A percentile compares a stretch with the other conserved stretches of the same genome.
Evolutionary conservation across 2,888 invertebrate genomes (phyloP).

Genomic region (Leucania comma): DNA sequence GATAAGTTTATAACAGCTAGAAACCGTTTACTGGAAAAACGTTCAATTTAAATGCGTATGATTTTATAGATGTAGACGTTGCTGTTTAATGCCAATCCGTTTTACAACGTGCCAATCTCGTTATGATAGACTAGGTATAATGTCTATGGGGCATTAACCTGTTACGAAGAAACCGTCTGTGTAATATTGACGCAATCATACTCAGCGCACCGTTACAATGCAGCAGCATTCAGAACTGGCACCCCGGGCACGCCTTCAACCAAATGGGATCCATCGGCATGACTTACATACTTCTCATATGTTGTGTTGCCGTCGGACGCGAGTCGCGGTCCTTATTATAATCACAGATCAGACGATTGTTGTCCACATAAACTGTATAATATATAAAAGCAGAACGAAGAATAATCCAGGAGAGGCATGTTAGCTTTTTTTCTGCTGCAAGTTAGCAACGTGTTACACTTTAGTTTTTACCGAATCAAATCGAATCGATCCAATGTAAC

Average conservation of each 20-base stretch:
- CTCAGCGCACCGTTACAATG: conserved; percentile 77
- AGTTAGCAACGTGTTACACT: conserved; percentile 78
- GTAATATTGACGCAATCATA: conserved; percentile 79
- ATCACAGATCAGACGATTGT: conserved; percentile 89
- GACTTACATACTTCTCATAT: conserved; percentile 70
- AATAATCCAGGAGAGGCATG: conserved; percentile 76
- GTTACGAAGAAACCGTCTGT: conserved; percentile 68
- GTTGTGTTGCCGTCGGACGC: conserved; percentile 79
- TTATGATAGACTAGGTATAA: conserved; percentile 69
- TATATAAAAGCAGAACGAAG: conserved; percentile 85
- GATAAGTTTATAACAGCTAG: background rate
- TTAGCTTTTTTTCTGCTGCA: conserved; percentile 76
- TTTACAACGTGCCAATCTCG: conserved; percentile 67
- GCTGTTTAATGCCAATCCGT: conserved; percentile 44
- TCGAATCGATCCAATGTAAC: conserved; percentile 72
- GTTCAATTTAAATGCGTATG: conserved; percentile 14
- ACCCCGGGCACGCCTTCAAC: conserved; percentile 74
- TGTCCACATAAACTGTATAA: conserved; percentile 87
- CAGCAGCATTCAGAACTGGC: conserved; percentile 73
- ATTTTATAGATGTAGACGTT: conserved; percentile 27
- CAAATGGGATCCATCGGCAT: conserved; percentile 76
- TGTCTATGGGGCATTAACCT: conserved; percentile 68
- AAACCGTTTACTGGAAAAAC: conserved; percentile 16
- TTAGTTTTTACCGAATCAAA: conserved; percentile 79
- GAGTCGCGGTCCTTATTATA: conserved; percentile 87